Evolutionary conservation across 2,797 vertebrate species (phyloP).

Genomic region (Hippopotamyrus pictus): DNA sequence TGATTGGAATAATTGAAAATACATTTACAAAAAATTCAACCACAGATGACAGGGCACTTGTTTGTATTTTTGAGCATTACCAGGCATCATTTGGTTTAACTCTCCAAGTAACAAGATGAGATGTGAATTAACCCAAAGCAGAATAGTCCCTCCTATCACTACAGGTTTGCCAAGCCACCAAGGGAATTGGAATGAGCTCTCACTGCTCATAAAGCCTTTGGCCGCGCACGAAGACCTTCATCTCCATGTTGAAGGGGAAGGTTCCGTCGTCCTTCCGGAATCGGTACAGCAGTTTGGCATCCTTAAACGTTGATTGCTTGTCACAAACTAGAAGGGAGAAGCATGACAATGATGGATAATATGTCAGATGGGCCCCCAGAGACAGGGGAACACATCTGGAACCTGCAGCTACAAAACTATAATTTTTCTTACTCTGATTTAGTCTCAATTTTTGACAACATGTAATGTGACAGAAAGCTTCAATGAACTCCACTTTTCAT

Average conservation of each 20-base stretch:
- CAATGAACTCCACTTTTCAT: not conserved
- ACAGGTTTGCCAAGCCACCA: not conserved
- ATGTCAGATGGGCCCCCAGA: not conserved
- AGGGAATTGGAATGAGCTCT: slow-evolving; percentile 37
- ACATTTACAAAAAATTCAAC: not conserved
- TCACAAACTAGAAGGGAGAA: slow-evolving; percentile 68
- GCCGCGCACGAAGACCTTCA: slow-evolving; percentile 75
- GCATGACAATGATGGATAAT: not conserved
- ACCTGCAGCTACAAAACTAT: not conserved
- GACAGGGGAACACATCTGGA: not conserved
- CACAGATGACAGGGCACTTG: not conserved
- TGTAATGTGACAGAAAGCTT: not conserved
- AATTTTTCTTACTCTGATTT: not conserved
- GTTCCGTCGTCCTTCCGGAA: slow-evolving; percentile 84
- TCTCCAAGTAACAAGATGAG: not conserved
- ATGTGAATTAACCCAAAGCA: not conserved
- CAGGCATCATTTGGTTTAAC: not conserved
- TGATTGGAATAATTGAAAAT: not conserved
- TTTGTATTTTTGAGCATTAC: not conserved
- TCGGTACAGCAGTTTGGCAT: slow-evolving; percentile 78
- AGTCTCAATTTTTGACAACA: not conserved
- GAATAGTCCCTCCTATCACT: not conserved
- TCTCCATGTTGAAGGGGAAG: slow-evolving; percentile 71
- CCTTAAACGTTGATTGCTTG: slow-evolving; percentile 71
- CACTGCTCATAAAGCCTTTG: slow-evolving; percentile 79